These are phyloP conservation scores for Mya arenaria DNA, from an alignment of 1,140 invertebrate genomes.

Conservation along the genomic window DNA sequence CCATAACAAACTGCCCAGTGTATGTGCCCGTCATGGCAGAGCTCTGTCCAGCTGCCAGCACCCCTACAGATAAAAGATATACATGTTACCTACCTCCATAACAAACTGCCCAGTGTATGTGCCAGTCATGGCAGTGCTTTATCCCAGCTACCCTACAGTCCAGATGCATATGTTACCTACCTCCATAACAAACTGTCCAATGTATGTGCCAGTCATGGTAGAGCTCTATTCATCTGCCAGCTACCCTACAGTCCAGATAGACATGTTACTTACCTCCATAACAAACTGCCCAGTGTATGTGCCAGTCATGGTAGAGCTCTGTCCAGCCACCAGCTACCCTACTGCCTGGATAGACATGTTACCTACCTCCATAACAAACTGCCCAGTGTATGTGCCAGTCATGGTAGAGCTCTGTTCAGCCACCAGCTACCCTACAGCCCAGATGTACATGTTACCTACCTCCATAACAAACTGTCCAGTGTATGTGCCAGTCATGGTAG, in stretches of 20 bases:
- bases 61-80: slow-evolving; percentile 95
- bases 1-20: slow-evolving; percentile 85
- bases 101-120: neutral
- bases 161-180: slow-evolving; percentile 74
- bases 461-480: slow-evolving; percentile 86
- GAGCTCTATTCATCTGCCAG: slow-evolving; percentile 94
- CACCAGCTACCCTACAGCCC: slow-evolving; percentile 94
- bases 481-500: slow-evolving; percentile 87
- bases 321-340: slow-evolving; percentile 94
- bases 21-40: slow-evolving; percentile 88
- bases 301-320: slow-evolving; percentile 90
- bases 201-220: slow-evolving; percentile 86
- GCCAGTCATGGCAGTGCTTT: too few relatives aligned
- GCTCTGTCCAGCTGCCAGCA: slow-evolving; percentile 94
- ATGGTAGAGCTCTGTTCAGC: slow-evolving; percentile 94
- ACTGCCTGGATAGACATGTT: slow-evolving; percentile 94
- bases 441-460: slow-evolving; percentile 88
- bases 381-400: slow-evolving; percentile 84
- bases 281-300: slow-evolving; percentile 85
- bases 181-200: slow-evolving; percentile 86
- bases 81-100: slow-evolving; percentile 75
- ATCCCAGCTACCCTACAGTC: too few relatives aligned
- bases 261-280: slow-evolving; percentile 85
- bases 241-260: slow-evolving; percentile 95
- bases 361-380: slow-evolving; percentile 85